A percentile compares a stretch with the other conserved stretches of the same genome.
Evolutionary conservation across 2,113 vertebrate genomes (phyloP).

Genomic region (Anguilla japonica): DNA sequence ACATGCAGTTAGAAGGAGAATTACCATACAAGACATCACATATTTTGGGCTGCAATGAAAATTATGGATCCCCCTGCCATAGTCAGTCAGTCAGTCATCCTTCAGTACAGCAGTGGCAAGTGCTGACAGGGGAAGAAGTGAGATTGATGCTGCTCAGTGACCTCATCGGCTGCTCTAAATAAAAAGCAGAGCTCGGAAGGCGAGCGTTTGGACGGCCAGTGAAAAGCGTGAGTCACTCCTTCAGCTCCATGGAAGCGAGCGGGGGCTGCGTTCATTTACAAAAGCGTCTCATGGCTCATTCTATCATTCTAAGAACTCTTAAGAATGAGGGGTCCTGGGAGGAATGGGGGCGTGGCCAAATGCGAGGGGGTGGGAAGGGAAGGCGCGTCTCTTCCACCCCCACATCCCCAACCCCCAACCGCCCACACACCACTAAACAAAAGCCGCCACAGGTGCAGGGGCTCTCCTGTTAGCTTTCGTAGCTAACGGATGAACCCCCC

Average conservation of each 20-base stretch:
- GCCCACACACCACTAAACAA: background rate
- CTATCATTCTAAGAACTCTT: constrained; percentile 19
- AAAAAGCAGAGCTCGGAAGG: background rate
- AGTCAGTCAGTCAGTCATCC: background rate
- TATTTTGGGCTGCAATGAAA: background rate
- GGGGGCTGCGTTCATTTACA: background rate
- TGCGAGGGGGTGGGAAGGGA: no score
- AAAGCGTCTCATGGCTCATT: background rate
- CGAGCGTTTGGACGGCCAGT: background rate
- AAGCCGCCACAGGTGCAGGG: constrained; percentile 68
- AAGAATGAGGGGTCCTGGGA: constrained; percentile 22
- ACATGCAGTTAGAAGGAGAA: background rate
- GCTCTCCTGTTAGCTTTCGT: constrained; percentile 73
- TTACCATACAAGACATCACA: background rate
- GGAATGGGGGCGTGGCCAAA: background rate
- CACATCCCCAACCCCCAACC: background rate
- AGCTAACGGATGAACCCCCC: constrained; percentile 26
- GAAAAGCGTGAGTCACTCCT: background rate
- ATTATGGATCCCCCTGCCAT: background rate
- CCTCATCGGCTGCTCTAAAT: background rate
- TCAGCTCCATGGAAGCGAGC: background rate
- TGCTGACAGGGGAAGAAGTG: background rate
- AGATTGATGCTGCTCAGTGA: background rate
- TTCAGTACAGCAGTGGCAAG: background rate
- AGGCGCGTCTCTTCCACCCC: background rate